These are phyloP conservation scores for Poeciliopsis retropinna DNA, from an alignment of 2,113 vertebrate species.

Conservation along the genomic window DNA sequence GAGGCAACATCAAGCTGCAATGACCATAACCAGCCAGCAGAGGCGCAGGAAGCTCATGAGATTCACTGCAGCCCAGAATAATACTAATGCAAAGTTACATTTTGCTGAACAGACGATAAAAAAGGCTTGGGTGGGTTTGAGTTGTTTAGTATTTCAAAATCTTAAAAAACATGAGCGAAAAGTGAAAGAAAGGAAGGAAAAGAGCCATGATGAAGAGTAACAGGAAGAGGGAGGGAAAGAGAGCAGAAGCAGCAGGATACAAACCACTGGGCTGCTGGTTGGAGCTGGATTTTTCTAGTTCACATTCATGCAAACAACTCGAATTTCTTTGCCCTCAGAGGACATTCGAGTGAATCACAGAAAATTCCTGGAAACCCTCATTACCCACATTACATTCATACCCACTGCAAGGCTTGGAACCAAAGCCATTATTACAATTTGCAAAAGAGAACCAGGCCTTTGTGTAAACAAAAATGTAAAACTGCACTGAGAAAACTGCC, in stretches of 20 bases:
- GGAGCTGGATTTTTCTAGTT: slow-evolving; percentile 70
- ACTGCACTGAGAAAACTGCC: background rate
- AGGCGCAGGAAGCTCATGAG: slow-evolving; percentile 1
- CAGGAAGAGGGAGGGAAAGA: background rate
- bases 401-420: background rate
- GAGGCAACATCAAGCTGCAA: slow-evolving; percentile 6
- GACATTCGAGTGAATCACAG: slow-evolving; percentile 9
- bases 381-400: background rate
- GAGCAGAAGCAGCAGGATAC: slow-evolving; percentile 37
- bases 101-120: background rate
- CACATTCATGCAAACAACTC: slow-evolving; percentile 6
- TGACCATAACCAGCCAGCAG: slow-evolving; percentile 30
- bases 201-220: background rate
- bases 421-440: background rate
- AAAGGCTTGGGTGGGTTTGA: background rate
- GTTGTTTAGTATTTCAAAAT: slow-evolving; percentile 2
- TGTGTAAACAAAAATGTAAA: background rate
- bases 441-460: background rate
- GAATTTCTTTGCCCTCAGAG: slow-evolving; percentile 9
- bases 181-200: background rate
- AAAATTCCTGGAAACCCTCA: background rate
- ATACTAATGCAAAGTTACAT: slow-evolving; percentile 1
- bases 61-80: slow-evolving; percentile 1
- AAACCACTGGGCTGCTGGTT: slow-evolving; percentile 60
- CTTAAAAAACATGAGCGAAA: background rate